Evolutionary conservation across 30 jellyfish, hydroid and myxozoan species (phyloP), one percentile per base, ranked within the genome.

Genomic region (Catostylus mosaicus): DNA sequence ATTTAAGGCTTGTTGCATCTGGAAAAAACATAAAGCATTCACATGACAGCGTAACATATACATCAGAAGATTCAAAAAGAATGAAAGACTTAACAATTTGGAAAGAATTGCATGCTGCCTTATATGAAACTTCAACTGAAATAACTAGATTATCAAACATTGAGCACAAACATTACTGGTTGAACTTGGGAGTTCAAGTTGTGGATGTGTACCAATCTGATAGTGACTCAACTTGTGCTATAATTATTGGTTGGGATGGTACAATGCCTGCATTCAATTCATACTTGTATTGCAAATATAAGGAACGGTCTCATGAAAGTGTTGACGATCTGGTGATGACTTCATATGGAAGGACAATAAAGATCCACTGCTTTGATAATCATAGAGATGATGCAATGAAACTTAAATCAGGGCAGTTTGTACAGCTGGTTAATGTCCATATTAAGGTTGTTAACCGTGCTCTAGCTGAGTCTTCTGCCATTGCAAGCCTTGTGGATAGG

Each of bases 281-380:
- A 1, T 38, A 32, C 30, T 68, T 18, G 26, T 40, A 68, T 20
- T 68, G 81, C 19, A n/a, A 29, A 30, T 33, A 33, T 33, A 65
- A 32, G 30, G 54, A 37, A 3, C 36, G 24, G 10, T 14, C 19
- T 8, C 40, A 38, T 19, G 65, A 36, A 34, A 20, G 31, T 30
- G 67, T 33, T 10, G 20, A 68, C n/a, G n/a, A 68, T 2, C 54
- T 68, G 23, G 24, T 27, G 19, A 31, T 19, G 3, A 22, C n/a
- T 22, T 36, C 65, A 12, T 30, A 32, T 34, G 65, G 81, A 14
- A 50, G 31, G n/a, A 52, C 45, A 6, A 38, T 68, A 30, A 68
- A 68, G 63, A 34, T 68, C 35, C 65, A 33, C 30, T 68, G 81
- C 30, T 68, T 14, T 36, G 81, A 68, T 37, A 52, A 68, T n/a